Base-by-base conservation (phyloP, 2,113 vertebrate genomes). In the Thermophis baileyi region DNA sequence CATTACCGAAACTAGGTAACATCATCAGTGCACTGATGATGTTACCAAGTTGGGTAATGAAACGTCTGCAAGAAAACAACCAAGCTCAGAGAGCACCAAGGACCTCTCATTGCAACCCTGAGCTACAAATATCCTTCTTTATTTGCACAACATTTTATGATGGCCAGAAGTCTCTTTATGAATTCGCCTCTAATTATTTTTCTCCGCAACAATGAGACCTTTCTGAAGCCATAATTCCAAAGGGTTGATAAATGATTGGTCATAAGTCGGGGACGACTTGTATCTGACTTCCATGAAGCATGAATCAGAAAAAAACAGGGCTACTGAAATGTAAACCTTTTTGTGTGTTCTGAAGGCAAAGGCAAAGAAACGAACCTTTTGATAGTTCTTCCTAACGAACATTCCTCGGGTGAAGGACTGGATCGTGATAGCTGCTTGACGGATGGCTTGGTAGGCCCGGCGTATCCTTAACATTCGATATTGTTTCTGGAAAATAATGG, bases 331-430 rank as follows among this genome's bases (percentile, higher is more conserved):
- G 16, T 9, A n/a, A 85, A 55, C 10, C 22, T 81, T 25, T 74
- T 11, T 27, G 4, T 24, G 16, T 18, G 2, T 47, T 25, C 46
- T 25, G 27, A 50, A 50, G 53, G 12, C 25, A 50, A 89, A 27
- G 0, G 0, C 55, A 85, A 85, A 85, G 1, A 25, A 49, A 1
- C 7, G 0, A 97, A 99, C 99, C 99, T 99, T 97, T 57, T 1
- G 97, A 97, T 98, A 99, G 88, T 96, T 95, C 89, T 97, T 97
- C 92, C 99, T 98, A 40, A 98, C 98, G 91, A 98, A 98, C 99
- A 98, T 98, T 94, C 98, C 99, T 49, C 98, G 96, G 24, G 98
- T 57, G 63, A 97, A 99, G 91, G 99, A 98, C 97, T 99, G 99
- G 95, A 99, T 98, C 93, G 98, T 96, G 93, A 99, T 0, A 0